Percentiles rank a stretch among this genome's conserved stretches.
Conservation (phyloP, 2,888 invertebrate genomes). For the Rhingia rostrata region DNA sequence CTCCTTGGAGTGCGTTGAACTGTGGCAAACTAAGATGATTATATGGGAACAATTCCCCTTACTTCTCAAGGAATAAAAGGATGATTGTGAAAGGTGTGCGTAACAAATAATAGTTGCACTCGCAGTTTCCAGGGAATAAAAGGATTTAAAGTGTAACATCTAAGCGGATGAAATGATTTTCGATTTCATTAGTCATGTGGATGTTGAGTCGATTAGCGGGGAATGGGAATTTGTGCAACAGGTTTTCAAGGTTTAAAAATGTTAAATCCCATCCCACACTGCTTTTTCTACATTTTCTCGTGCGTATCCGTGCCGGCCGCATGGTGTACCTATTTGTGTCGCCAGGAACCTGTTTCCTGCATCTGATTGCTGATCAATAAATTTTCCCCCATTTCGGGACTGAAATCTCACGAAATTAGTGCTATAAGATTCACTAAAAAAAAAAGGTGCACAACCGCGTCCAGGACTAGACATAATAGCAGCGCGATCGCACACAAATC, state of each 20-base stretch:
- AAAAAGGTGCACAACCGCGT: slow-evolving; percentile 36
- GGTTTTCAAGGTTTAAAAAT: slow-evolving; percentile 28
- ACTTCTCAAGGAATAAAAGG: slow-evolving; percentile 8
- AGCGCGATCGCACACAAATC: slow-evolving; percentile 50
- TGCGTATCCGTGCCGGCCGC: background rate
- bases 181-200: slow-evolving; percentile 21
- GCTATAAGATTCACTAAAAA: slow-evolving; percentile 1
- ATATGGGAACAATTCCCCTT: slow-evolving; percentile 20
- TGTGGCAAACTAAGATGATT: slow-evolving; percentile 39
- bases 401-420: slow-evolving; percentile 15
- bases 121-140: slow-evolving; percentile 15
- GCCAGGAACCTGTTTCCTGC: slow-evolving; percentile 51
- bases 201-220: slow-evolving; percentile 4
- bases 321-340: no score
- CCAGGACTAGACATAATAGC: slow-evolving; percentile 51
- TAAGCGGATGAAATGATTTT: slow-evolving; percentile 40
- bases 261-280: slow-evolving; percentile 9
- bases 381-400: slow-evolving; percentile 44
- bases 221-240: slow-evolving; percentile 38
- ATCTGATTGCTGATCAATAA: slow-evolving; percentile 50
- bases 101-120: slow-evolving; percentile 16
- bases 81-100: slow-evolving; percentile 29
- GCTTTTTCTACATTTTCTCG: slow-evolving; percentile 9
- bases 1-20: slow-evolving; percentile 44
- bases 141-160: slow-evolving; percentile 36